A percentile compares a stretch with the other conserved stretches of the same genome.
These are phyloP conservation scores for Mongoloraphidia duomilia DNA, from an alignment of 2,888 invertebrate species.

Conservation along the genomic window DNA sequence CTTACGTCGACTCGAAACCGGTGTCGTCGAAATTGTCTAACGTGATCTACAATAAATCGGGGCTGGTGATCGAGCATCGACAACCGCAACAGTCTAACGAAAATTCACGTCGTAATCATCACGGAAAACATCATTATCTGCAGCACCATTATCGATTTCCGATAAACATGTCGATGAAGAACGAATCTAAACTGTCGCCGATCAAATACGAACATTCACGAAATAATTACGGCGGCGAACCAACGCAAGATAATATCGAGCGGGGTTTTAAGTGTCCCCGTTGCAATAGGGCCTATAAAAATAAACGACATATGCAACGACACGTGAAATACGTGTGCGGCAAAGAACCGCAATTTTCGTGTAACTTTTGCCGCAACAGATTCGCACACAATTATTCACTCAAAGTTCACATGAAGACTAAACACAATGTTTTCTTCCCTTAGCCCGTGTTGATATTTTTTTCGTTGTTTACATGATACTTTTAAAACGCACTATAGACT, in stretches of 20 bases:
- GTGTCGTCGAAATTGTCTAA: too few species aligned
- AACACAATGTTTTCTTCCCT: conserved; percentile 24
- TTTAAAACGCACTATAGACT: too few species aligned
- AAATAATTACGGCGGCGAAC: background rate
- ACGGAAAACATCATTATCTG: background rate
- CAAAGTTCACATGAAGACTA: conserved; percentile 53
- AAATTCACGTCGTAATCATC: background rate
- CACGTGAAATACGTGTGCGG: conserved; percentile 38
- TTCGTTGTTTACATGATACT: too few species aligned
- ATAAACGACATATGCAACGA: conserved; percentile 44
- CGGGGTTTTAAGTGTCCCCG: conserved; percentile 35
- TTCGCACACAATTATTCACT: conserved; percentile 63
- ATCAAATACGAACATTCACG: background rate
- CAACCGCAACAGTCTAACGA: background rate
- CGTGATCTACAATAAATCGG: conserved; percentile 1
- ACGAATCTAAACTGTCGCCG: background rate
- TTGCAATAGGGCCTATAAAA: conserved; percentile 42
- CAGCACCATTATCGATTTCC: too few species aligned
- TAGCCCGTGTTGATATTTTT: too few species aligned
- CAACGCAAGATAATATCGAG: conserved; percentile 15
- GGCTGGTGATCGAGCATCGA: conserved; percentile 3
- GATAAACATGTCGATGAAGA: background rate
- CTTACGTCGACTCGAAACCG: too few species aligned
- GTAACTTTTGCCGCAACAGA: conserved; percentile 57
- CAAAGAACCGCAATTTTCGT: conserved; percentile 59